Evolutionary conservation across 2,797 vertebrate genomes (phyloP).

Genomic region (Aldrovandia affinis): DNA sequence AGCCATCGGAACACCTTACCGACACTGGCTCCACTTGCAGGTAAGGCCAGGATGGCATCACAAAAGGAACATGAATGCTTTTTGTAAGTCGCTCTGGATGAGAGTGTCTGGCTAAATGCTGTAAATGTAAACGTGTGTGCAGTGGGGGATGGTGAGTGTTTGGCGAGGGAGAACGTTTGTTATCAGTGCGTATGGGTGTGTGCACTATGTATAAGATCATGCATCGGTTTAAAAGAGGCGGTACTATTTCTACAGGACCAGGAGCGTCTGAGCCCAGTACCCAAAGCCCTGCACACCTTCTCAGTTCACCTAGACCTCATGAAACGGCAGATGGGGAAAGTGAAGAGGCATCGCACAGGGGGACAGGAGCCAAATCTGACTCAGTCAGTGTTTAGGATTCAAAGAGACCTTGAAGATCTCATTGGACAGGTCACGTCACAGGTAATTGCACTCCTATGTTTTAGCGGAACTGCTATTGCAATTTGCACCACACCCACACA

Average conservation of each 20-base stretch:
- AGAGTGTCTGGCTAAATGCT: too few species aligned
- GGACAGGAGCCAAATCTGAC: constrained; percentile 40
- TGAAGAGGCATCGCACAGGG: constrained; percentile 4
- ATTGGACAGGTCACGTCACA: constrained; percentile 67
- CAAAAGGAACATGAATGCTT: not conserved
- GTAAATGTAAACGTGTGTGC: not conserved
- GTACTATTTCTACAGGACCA: constrained; percentile 59
- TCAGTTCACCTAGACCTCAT: constrained; percentile 69
- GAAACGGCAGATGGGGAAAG: constrained; percentile 58
- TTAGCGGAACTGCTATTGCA: constrained; percentile 2
- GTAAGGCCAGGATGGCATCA: constrained; percentile 43
- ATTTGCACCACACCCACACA: too few species aligned
- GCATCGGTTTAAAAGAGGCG: not conserved
- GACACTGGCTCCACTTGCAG: constrained; percentile 66
- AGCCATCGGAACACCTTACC: constrained; percentile 62
- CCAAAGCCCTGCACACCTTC: constrained; percentile 63
- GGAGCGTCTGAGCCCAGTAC: constrained; percentile 63
- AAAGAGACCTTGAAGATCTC: constrained; percentile 74
- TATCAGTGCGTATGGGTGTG: too few species aligned
- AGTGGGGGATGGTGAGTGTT: not conserved
- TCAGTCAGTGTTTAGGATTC: constrained; percentile 58
- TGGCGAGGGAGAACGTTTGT: too few species aligned
- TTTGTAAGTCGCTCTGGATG: too few species aligned
- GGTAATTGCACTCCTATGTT: constrained; percentile 52
- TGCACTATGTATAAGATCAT: too few species aligned